Evolutionary conservation across 2,797 vertebrate species (phyloP), one percentile per base, ranked within the genome.

Genomic region (Hydrophis major): DNA sequence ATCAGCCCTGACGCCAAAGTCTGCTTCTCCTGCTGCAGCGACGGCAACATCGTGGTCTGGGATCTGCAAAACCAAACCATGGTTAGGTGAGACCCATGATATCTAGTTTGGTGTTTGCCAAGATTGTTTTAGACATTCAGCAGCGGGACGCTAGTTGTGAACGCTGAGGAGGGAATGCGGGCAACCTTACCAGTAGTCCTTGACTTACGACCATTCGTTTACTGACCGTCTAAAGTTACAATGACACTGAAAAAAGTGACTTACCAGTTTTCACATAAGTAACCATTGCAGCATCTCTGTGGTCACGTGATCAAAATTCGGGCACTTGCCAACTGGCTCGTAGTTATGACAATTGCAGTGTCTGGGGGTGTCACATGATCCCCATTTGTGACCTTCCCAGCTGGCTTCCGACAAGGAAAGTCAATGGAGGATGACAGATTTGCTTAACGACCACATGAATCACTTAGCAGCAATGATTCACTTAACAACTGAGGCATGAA

Each of bases 21-120:
- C 96, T 98, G 98, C 96, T 98, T 98, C 93, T 98, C 98, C 92
- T 98, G 98, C 97, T 98, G 98, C 96, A 98, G 98, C 0, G 98
- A 98, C 0, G 98, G 98, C 89, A 98, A 98, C 96, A 98, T 98
- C 1, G 98, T 98, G 55, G 98, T 98, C 53, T 98, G 98, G 98
- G 98, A 98, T 94, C 94, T 98, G 60, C 97, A 98, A 90, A 97
- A 97, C 93, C 96, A 95, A 91, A 97, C 92, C 0, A 0, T 98
- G 57, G 97, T 98, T 1, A 97, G 97, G 98, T 53, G 50, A 50
- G 50, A 50, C 50, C 50, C 50, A 50, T 5, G 47, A 47, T 50
- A 8, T 50, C 50, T 50, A 50, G 50, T 50, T 50, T 8, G 50
- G 50, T 50, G 50, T 50, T 50, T 50, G 50, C 50, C 50, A 50